Evolutionary conservation across 2,888 invertebrate species (phyloP).

Genomic region (Dryomyza anilis): DNA sequence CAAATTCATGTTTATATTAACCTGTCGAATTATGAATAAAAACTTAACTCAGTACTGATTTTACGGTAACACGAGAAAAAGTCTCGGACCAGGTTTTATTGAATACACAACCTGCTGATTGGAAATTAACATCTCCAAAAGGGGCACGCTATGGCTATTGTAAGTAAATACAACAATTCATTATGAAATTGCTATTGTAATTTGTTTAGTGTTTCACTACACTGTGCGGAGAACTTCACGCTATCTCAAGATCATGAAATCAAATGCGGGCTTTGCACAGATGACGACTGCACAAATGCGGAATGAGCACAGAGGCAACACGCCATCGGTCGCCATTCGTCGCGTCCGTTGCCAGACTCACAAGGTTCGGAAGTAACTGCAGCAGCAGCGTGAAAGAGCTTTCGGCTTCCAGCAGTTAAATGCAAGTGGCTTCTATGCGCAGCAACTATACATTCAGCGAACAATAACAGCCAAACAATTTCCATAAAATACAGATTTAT

Average conservation of each 20-base stretch:
- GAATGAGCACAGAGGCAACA: neutral
- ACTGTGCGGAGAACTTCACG: neutral
- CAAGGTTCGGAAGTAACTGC: neutral
- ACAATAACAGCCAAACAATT: constrained; percentile 6
- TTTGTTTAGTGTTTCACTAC: constrained; percentile 5
- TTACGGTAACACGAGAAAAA: too few relatives aligned
- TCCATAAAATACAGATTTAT: constrained; percentile 17
- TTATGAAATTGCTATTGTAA: constrained; percentile 24
- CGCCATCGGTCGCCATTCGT: neutral
- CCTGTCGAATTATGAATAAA: too few relatives aligned
- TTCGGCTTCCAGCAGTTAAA: constrained; percentile 6
- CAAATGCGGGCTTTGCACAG: neutral
- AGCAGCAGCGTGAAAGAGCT: neutral
- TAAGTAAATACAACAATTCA: constrained; percentile 28
- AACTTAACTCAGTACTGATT: too few relatives aligned
- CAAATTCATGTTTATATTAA: too few relatives aligned
- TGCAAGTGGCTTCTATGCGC: neutral
- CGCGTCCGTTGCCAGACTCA: neutral
- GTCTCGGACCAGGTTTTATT: too few relatives aligned
- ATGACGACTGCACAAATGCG: neutral
- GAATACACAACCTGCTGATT: constrained; percentile 3
- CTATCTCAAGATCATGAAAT: constrained; percentile 11
- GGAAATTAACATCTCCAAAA: constrained; percentile 6
- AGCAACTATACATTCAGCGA: constrained; percentile 1
- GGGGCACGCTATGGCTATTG: constrained; percentile 12